phyloP scores from a whole-genome alignment of 2,888 invertebrate species.

The Minunthozetes semirufus region DNA sequence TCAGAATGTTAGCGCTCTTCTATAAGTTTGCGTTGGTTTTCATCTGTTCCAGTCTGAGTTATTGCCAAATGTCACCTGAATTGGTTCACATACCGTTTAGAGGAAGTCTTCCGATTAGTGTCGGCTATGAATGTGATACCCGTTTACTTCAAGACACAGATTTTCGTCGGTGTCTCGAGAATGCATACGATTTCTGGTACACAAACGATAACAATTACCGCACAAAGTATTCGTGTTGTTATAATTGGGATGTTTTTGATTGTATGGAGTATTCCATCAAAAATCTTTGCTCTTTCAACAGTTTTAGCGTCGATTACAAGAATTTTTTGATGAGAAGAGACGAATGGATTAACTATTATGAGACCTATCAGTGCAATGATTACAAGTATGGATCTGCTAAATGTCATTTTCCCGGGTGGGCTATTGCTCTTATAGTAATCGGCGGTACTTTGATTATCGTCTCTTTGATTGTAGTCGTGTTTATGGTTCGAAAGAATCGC shows the following conservation, averaged over 20 bases:
- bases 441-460: neutral
- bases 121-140: neutral
- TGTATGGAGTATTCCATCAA: neutral
- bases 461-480: neutral
- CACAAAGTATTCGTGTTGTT: conserved; percentile 12
- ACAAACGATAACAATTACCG: conserved; percentile 9
- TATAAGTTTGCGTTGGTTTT: neutral
- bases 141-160: neutral
- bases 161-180: neutral
- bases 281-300: conserved; percentile 2
- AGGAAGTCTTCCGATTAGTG: neutral
- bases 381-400: conserved; percentile 3
- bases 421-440: neutral
- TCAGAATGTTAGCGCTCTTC: too few species aligned
- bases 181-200: neutral
- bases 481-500: neutral
- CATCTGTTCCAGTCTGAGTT: neutral
- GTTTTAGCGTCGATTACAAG: neutral
- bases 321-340: conserved; percentile 1
- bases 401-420: conserved; percentile 23
- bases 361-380: conserved; percentile 16
- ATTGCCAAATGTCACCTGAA: neutral
- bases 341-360: conserved; percentile 3
- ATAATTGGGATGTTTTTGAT: conserved; percentile 26
- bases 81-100: neutral